These are phyloP conservation scores for Hemitrygon akajei DNA, from an alignment of 2,797 vertebrate genomes.

Conservation along the genomic window DNA sequence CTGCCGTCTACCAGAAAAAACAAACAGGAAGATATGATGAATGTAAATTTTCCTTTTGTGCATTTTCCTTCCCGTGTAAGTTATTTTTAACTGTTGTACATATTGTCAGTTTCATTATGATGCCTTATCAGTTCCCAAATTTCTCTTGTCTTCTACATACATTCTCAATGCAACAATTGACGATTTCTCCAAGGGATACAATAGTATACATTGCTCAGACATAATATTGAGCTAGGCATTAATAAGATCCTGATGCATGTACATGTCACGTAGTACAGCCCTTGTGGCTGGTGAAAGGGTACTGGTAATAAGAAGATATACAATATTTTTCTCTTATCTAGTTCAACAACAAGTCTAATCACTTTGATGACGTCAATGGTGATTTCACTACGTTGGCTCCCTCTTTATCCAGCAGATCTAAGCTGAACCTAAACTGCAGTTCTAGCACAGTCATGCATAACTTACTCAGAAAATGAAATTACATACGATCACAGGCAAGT, in stretches of 20 bases:
- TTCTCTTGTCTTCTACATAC: neutral
- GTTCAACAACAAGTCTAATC: neutral
- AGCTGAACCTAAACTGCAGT: neutral
- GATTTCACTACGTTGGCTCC: conserved; percentile 4
- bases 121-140: neutral
- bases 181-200: neutral
- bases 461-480: too few species aligned
- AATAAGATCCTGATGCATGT: neutral
- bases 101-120: neutral
- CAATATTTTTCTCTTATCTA: conserved; percentile 13
- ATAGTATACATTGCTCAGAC: neutral
- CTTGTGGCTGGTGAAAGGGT: neutral
- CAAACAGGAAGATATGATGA: neutral
- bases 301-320: conserved; percentile 9
- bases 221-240: neutral
- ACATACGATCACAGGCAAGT: too few species aligned
- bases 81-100: neutral
- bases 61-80: neutral
- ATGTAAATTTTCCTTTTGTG: neutral
- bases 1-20: neutral
- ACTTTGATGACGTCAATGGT: conserved; percentile 5
- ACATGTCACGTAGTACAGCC: neutral
- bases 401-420: neutral
- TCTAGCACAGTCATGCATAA: neutral
- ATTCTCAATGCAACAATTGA: neutral